Base-by-base conservation (phyloP, 2,888 invertebrate genomes). In the Callosobruchus maculatus region DNA sequence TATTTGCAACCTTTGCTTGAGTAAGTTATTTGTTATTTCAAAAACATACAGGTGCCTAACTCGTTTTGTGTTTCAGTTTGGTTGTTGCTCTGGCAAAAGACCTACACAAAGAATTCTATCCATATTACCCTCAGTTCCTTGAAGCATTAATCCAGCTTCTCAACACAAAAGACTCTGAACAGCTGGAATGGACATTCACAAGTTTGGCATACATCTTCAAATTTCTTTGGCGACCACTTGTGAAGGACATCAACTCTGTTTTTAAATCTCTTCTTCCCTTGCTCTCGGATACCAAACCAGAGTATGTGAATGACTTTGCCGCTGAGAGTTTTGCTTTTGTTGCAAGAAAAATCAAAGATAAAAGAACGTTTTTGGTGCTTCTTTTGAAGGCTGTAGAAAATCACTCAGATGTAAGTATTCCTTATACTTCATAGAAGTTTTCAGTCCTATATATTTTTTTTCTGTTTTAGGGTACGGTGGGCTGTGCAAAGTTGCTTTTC, bases 241-340 rank as follows among this genome's bases (percentile, higher is more conserved):
- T 95, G 30, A 94, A 93, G 80, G 94, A 97, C 84, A 91, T 97
- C 70, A 90, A 91, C 70, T 88, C 90, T 20, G 92, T 97, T 0
- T 91, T 95, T 77, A 91, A 91, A 78, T 89, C 91, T 70, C 89
- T 95, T 9, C 85, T 95, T 66, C 95, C 96, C 0, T 87, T 98
- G 4, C 86, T 98, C 67, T 93, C 93, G 80, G 92, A 93, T 72
- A 88, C 89, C n/a, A 92, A 93, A 81, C 95, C 95, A 22, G 91
- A 92, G 77, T 96, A 97, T 84, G 93, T 98, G 22, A 93, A 95
- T 80, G 94, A 94, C 83, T 99, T 98, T 90, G 97, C 98, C 3
- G 96, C 97, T 0, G 97, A 98, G 88, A 95, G 97, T 86, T 98
- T 98, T 89, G 95, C 98, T 0, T 98, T 97, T 89, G 93, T 99